phyloP scores from a whole-genome alignment of 2,888 invertebrate genomes.

The Theretra japonica region DNA sequence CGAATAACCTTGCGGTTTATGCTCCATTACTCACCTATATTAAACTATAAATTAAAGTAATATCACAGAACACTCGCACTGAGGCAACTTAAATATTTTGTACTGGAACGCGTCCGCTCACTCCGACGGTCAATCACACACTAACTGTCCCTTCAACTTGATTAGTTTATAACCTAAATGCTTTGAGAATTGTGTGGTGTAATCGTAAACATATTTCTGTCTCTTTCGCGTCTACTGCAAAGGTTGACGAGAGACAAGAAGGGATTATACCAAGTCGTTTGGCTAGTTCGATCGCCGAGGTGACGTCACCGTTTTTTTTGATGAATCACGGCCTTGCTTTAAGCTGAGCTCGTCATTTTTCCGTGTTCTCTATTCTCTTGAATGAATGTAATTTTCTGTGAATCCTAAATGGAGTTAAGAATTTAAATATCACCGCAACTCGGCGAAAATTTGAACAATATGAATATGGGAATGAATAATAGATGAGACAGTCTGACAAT shows the following conservation, averaged over 20 bases:
- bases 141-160: conserved; percentile 32
- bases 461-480: too few relatives aligned
- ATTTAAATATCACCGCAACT: neutral
- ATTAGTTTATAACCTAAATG: conserved; percentile 1
- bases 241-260: conserved; percentile 1
- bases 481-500: neutral
- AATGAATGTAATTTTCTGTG: neutral
- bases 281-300: conserved; percentile 9
- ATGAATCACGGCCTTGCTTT: conserved; percentile 31
- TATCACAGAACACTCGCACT: conserved; percentile 48
- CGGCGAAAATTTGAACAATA: too few relatives aligned
- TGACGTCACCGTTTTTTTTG: conserved; percentile 34
- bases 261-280: neutral
- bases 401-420: neutral
- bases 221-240: conserved; percentile 28
- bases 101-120: conserved; percentile 35
- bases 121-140: conserved; percentile 35
- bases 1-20: neutral
- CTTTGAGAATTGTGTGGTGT: conserved; percentile 9
- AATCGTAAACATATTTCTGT: conserved; percentile 21
- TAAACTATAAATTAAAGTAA: conserved; percentile 41
- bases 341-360: neutral
- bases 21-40: conserved; percentile 41
- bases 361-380: conserved; percentile 9
- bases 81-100: conserved; percentile 13